phyloP scores from a whole-genome alignment of 1,140 invertebrate genomes.

The Temnothorax longispinosus region DNA sequence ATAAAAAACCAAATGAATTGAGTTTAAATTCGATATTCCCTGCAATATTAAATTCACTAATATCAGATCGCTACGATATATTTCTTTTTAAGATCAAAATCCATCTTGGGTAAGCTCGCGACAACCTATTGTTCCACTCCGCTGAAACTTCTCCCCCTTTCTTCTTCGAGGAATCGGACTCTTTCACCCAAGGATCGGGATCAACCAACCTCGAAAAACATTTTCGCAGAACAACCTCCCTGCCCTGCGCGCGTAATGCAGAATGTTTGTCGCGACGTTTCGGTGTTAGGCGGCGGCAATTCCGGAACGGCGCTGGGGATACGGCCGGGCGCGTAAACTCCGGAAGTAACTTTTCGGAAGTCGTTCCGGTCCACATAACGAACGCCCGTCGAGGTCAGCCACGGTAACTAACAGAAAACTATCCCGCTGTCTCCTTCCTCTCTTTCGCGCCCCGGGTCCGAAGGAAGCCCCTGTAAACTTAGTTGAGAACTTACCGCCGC shows the following conservation, averaged over 20 bases:
- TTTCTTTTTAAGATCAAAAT: not conserved
- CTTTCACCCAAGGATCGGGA: not conserved
- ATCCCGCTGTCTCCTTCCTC: slow-evolving; percentile 57
- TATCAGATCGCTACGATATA: not conserved
- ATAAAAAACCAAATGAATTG: not conserved
- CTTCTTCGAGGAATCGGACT: not conserved
- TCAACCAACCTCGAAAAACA: slow-evolving; percentile 1
- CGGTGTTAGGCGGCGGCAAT: slow-evolving; percentile 31
- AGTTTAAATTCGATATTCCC: not conserved
- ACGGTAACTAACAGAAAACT: slow-evolving; percentile 71
- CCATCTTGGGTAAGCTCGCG: not conserved
- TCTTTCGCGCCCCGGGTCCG: slow-evolving; percentile 35
- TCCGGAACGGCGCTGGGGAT: slow-evolving; percentile 27
- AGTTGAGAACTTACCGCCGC: slow-evolving; percentile 78
- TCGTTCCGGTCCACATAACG: slow-evolving; percentile 72
- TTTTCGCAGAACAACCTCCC: not conserved
- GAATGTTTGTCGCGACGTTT: slow-evolving; percentile 21
- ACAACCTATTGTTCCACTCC: not conserved
- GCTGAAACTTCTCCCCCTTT: not conserved
- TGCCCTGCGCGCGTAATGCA: not conserved
- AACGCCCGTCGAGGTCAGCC: slow-evolving; percentile 74
- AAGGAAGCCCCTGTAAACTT: slow-evolving; percentile 72
- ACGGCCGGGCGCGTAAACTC: slow-evolving; percentile 62
- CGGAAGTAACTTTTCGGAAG: slow-evolving; percentile 71
- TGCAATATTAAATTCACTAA: not conserved